Conservation (phyloP, 1,140 invertebrate genomes). For the Drosophila oshimai region DNA sequence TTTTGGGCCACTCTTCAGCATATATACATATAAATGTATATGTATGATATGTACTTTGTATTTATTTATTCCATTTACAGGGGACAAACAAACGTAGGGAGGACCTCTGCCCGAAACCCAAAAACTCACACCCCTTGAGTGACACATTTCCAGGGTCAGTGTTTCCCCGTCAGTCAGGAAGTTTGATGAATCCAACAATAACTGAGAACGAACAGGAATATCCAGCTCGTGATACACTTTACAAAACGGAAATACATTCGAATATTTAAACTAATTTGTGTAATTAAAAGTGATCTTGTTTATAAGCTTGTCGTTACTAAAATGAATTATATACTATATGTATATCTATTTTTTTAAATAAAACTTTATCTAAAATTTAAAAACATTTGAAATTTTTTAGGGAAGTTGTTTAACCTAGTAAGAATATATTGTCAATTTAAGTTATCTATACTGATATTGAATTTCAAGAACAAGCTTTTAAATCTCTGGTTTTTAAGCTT, state of each 20-base stretch:
- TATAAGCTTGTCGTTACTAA: no score
- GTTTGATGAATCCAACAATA: constrained; percentile 32
- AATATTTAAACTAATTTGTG: neutral
- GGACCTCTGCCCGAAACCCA: neutral
- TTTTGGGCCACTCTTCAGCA: constrained; percentile 11
- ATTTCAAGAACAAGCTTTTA: no score
- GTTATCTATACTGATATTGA: no score
- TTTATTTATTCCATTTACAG: constrained; percentile 41
- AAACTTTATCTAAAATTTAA: no score
- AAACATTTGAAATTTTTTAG: no score
- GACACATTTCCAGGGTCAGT: constrained; percentile 67
- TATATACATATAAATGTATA: neutral
- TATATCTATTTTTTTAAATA: no score
- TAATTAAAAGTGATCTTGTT: no score
- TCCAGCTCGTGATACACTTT: constrained; percentile 26
- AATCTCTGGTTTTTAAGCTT: no score
- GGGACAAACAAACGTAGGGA: constrained; percentile 1
- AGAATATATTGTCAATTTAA: no score
- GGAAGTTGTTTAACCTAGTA: no score
- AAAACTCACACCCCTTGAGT: constrained; percentile 40
- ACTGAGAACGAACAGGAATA: constrained; percentile 16
- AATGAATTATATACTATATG: no score
- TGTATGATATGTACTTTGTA: neutral
- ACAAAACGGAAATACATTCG: neutral
- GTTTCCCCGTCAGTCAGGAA: constrained; percentile 62